Evolutionary conservation across 2,113 vertebrate genomes (phyloP).

Genomic region (Bos javanicus): DNA sequence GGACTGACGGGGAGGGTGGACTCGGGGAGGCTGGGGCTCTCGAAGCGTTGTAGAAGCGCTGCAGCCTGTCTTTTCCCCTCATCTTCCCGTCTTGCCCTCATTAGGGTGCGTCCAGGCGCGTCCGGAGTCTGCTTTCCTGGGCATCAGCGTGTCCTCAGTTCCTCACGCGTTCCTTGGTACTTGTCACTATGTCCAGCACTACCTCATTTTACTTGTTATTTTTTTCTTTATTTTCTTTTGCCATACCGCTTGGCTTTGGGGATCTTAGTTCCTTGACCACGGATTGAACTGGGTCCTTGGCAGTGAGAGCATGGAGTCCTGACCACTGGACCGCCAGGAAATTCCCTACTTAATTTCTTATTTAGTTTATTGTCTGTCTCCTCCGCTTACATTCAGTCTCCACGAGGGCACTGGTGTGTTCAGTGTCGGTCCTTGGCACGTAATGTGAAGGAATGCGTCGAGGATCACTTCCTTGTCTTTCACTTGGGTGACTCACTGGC

Average conservation of each 20-base stretch:
- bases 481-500: background rate
- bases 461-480: background rate
- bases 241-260: background rate
- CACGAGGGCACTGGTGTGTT: fast-evolving
- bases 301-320: background rate
- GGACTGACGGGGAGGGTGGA: fast-evolving
- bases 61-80: fast-evolving
- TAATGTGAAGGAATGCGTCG: background rate
- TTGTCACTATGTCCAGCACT: too few species aligned
- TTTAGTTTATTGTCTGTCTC: background rate
- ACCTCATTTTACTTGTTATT: fast-evolving
- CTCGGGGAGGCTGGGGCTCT: background rate
- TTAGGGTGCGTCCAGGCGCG: fast-evolving
- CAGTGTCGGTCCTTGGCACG: background rate
- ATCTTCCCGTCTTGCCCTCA: background rate
- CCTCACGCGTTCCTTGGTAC: fast-evolving
- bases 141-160: background rate
- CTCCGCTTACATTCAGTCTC: background rate
- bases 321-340: background rate
- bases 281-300: background rate
- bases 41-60: fast-evolving
- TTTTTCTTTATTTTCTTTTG: too few species aligned
- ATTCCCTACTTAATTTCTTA: background rate
- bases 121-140: background rate
- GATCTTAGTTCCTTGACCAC: background rate